Evolutionary conservation across 2,888 invertebrate genomes (phyloP).

Genomic region (Megamerina dolium): DNA sequence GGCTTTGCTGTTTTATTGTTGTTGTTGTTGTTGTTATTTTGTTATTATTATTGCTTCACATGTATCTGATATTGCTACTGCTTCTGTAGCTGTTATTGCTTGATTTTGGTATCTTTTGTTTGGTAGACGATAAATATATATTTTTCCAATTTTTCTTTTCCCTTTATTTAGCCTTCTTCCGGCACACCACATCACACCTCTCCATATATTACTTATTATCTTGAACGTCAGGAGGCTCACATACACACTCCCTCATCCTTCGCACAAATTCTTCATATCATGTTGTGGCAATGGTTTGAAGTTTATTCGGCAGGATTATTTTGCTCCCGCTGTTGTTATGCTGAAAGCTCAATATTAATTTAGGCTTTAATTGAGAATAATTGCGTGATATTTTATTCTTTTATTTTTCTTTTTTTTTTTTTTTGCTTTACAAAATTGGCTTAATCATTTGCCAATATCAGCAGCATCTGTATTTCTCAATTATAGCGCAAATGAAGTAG

Average conservation of each 20-base stretch:
- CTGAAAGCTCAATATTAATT: constrained; percentile 15
- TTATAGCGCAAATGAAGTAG: neutral
- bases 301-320: no score
- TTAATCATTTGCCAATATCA: constrained; percentile 10
- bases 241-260: neutral
- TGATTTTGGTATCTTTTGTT: no score
- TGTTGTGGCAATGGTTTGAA: neutral
- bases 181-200: neutral
- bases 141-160: no score
- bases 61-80: no score
- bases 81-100: no score
- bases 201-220: no score
- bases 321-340: neutral
- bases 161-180: no score
- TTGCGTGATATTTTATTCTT: constrained; percentile 2
- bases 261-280: neutral
- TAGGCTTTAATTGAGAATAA: constrained; percentile 16
- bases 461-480: neutral
- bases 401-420: constrained; percentile 1
- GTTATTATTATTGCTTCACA: no score
- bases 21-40: no score
- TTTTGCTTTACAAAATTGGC: constrained; percentile 4
- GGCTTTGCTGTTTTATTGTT: neutral
- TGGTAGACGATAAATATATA: no score
- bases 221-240: no score